Conservation (phyloP, 2,113 vertebrate genomes). For the Catharus fuscescens region DNA sequence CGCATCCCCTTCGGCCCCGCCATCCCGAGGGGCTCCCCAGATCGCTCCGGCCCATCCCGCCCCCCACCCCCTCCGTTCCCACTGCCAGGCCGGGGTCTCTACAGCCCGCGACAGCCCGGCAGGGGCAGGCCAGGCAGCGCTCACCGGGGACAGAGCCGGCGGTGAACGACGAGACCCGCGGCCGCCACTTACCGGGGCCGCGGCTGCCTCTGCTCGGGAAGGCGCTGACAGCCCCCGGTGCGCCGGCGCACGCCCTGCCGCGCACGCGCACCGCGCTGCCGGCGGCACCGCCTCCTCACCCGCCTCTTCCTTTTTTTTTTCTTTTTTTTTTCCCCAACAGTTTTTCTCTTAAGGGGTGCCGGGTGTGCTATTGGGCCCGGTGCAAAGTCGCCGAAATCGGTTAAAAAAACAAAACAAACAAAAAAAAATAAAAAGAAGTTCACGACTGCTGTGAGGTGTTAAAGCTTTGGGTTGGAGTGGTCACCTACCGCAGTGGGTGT, state of each 20-base stretch:
- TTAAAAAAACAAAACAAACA: not conserved
- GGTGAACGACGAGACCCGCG: fast-evolving
- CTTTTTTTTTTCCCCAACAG: no score
- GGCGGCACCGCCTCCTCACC: not conserved
- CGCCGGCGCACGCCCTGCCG: not conserved
- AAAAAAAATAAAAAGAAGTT: not conserved
- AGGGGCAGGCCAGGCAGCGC: fast-evolving
- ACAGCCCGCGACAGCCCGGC: no score
- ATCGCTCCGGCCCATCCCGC: not conserved
- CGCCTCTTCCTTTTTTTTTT: not conserved
- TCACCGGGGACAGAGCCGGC: no score
- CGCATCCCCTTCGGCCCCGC: not conserved
- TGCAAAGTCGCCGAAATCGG: fast-evolving
- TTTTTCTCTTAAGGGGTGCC: fast-evolving
- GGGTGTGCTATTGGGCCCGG: no score
- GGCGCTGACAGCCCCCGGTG: not conserved
- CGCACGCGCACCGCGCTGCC: not conserved
- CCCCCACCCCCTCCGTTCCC: not conserved
- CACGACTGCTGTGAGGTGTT: not conserved
- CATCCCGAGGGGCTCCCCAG: not conserved
- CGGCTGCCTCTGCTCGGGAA: not conserved
- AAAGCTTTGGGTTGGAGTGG: not conserved
- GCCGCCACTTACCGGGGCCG: not conserved
- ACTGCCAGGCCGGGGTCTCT: no score
- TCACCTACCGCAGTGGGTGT: not conserved